Conservation (phyloP, 2,888 invertebrate genomes). For the Achlya flavicornis region DNA sequence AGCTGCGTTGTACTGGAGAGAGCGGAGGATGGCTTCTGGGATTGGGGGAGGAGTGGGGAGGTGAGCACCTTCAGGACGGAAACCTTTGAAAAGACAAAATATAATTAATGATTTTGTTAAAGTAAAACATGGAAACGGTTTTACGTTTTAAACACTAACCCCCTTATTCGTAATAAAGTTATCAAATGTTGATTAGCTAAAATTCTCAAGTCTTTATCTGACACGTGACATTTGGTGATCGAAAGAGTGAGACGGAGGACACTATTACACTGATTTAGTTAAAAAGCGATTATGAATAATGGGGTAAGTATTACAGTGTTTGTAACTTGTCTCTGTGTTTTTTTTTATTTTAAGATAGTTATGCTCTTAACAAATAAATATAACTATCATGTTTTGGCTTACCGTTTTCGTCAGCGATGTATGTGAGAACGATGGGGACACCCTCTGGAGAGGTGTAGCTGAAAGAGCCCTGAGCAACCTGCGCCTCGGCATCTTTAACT, state of each 20-base stretch:
- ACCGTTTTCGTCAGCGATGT: slow-evolving; percentile 90
- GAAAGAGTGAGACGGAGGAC: no score
- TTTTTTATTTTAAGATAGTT: not conserved
- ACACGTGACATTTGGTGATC: no score
- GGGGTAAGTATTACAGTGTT: not conserved
- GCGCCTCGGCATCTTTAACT: slow-evolving; percentile 85
- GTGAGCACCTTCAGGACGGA: slow-evolving; percentile 85
- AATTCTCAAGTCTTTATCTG: no score
- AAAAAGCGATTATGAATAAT: no score
- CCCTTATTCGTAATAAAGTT: no score
- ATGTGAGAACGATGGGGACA: slow-evolving; percentile 84
- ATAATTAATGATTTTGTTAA: slow-evolving; percentile 11
- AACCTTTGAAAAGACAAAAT: slow-evolving; percentile 67
- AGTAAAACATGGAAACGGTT: not conserved
- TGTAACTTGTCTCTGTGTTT: no score
- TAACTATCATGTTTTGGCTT: slow-evolving; percentile 23
- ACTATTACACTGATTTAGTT: no score
- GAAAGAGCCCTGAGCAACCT: slow-evolving; percentile 88
- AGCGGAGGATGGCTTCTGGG: slow-evolving; percentile 83
- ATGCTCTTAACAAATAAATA: not conserved
- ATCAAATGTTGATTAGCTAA: no score
- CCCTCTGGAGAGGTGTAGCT: slow-evolving; percentile 90
- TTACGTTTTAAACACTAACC: no score
- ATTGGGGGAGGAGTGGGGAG: slow-evolving; percentile 86
- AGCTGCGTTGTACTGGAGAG: slow-evolving; percentile 73